Base-by-base conservation (phyloP, 1,140 invertebrate species). In the Brachionus manjavacas region DNA sequence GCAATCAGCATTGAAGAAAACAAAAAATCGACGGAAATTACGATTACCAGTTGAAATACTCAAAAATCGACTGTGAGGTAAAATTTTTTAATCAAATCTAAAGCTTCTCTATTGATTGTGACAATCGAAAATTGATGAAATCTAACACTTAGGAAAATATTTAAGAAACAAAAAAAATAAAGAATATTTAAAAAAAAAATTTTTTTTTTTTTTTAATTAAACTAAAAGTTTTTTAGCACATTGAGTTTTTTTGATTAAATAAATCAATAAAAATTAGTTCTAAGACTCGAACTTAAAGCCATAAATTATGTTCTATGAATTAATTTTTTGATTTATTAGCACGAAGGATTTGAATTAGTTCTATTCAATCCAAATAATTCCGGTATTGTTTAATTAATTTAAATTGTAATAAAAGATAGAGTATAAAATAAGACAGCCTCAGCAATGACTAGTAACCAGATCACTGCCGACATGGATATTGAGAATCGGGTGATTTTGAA, bases 401-500 rank as follows among this genome's bases (percentile, higher is more conserved):
- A 60, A 60, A 60, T 23, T 60, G 52, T 20, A 20, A 23, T 20
- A 9, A 60, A 20, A 20, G 4, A 6, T 52, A 16, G 7, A 52
- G 46, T 3, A 52, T 16, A 60, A 60, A 60, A 60, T 3, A 60
- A 60, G 16, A 2, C 16, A 16, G 3, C 20, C 1, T 0, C 16
- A 20, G 20, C 16, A 28, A 76, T 23, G 16, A 31, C 46, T n/a
- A 25, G 9, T 4, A 76, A 76, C 20, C 16, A 23, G n/a, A 76
- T 49, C 11, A 20, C 41, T 76, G 72, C 31, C 11, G 72, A 76
- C 28, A 76, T 76, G 72, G 72, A 80, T 64, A 46, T 60, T 23
- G 66, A 84, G 70, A 72, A 74, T 84, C 35, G 85, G 20, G 84
- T 87, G 0, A 85, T 86, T 25, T 23, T 87, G 7, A 86, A 86